A percentile compares a stretch with the other conserved stretches of the same genome.
phyloP scores from a whole-genome alignment of 2,888 invertebrate genomes.

The Operophtera brumata region DNA sequence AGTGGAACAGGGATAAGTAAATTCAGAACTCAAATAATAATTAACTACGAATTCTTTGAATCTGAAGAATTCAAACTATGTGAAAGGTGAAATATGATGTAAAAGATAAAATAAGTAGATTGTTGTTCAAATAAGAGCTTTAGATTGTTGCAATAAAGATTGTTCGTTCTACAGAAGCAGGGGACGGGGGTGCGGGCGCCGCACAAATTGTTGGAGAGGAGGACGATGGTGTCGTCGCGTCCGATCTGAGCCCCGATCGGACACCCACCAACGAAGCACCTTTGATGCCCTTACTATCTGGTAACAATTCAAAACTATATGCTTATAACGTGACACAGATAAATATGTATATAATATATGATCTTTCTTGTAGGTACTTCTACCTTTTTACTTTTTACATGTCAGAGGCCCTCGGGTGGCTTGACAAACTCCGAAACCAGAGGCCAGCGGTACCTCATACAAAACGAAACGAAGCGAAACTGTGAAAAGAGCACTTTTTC shows the following conservation, averaged over 20 bases:
- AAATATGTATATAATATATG: no score
- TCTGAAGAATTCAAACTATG: not conserved
- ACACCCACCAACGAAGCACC: conserved; percentile 78
- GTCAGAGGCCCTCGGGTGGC: no score
- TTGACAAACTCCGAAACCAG: no score
- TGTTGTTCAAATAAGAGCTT: not conserved
- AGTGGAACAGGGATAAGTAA: not conserved
- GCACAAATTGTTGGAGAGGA: conserved; percentile 61
- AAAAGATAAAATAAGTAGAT: not conserved
- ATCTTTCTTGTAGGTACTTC: no score
- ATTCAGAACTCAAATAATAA: not conserved
- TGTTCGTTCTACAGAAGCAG: conserved; percentile 61
- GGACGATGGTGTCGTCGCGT: conserved; percentile 68
- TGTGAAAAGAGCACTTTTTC: no score
- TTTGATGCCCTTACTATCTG: conserved; percentile 77
- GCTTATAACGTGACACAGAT: no score
- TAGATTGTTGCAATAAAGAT: conserved; percentile 5
- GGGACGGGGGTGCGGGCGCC: conserved; percentile 73
- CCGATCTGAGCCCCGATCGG: conserved; percentile 75
- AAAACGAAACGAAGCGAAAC: no score
- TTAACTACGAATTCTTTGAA: not conserved
- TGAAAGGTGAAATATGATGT: not conserved
- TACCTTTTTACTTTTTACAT: no score
- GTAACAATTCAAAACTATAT: conserved; percentile 38
- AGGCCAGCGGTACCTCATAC: no score